A percentile compares a stretch with the other conserved stretches of the same genome.
Evolutionary conservation across 2,888 invertebrate genomes (phyloP).

Genomic region (Neoascia interrupta): DNA sequence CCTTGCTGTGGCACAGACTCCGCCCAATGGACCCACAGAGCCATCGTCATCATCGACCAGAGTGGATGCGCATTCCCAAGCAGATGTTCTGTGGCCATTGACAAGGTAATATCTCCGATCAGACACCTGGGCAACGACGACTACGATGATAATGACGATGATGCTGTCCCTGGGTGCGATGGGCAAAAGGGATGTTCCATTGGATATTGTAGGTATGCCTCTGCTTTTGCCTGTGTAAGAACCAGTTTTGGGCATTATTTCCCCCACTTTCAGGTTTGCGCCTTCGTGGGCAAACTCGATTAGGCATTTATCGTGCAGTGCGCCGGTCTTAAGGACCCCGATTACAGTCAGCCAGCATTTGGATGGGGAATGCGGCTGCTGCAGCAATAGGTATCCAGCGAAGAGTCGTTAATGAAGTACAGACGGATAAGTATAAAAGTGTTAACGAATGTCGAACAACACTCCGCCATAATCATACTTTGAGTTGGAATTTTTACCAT

Average conservation of each 20-base stretch:
- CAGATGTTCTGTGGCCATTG: slow-evolving; percentile 68
- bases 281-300: slow-evolving; percentile 42
- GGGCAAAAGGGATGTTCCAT: slow-evolving; percentile 54
- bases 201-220: background rate
- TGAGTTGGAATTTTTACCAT: slow-evolving; percentile 45
- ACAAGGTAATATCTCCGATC: slow-evolving; percentile 65
- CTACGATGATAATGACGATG: slow-evolving; percentile 17
- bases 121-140: slow-evolving; percentile 62
- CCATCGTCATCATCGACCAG: too few species aligned
- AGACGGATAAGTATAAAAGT: too few species aligned
- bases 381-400: too few species aligned
- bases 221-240: slow-evolving; percentile 11
- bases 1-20: slow-evolving; percentile 48
- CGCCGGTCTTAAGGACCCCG: slow-evolving; percentile 35
- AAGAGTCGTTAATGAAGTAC: too few species aligned
- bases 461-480: too few species aligned
- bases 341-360: background rate
- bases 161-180: background rate
- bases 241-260: slow-evolving; percentile 66
- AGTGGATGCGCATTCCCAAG: slow-evolving; percentile 67
- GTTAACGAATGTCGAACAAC: too few species aligned
- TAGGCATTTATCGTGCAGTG: slow-evolving; percentile 58
- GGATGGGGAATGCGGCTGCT: slow-evolving; percentile 32
- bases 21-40: slow-evolving; percentile 36
- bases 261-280: slow-evolving; percentile 33